These are phyloP conservation scores for Amblyjoppa proteus DNA, from an alignment of 2,888 invertebrate species.

Conservation along the genomic window DNA sequence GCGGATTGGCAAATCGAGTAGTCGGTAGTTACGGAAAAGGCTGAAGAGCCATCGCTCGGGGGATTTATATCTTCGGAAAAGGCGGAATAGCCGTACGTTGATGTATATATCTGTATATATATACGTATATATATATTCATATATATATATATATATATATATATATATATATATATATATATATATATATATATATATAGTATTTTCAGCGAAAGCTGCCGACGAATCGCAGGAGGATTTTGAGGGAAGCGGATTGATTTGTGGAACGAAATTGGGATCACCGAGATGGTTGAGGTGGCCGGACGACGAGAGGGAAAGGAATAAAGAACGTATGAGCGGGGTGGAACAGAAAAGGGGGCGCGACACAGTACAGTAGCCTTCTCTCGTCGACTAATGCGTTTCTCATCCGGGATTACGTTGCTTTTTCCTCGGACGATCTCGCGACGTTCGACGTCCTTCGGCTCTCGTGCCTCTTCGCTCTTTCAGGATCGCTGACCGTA, in stretches of 20 bases:
- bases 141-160: background rate
- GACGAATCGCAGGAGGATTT: slow-evolving; percentile 55
- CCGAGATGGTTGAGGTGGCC: slow-evolving; percentile 25
- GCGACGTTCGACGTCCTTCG: slow-evolving; percentile 52
- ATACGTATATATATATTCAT: background rate
- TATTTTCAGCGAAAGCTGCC: slow-evolving; percentile 1
- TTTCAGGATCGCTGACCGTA: slow-evolving; percentile 37
- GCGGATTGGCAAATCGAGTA: slow-evolving; percentile 27
- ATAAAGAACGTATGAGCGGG: slow-evolving; percentile 22
- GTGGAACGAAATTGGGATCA: slow-evolving; percentile 64
- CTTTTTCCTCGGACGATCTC: slow-evolving; percentile 50
- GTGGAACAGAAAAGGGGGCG: slow-evolving; percentile 10
- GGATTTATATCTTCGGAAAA: slow-evolving; percentile 41
- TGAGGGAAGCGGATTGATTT: slow-evolving; percentile 69
- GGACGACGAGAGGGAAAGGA: slow-evolving; percentile 20
- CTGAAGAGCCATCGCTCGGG: slow-evolving; percentile 19
- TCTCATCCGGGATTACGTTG: slow-evolving; percentile 80
- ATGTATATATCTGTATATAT: background rate
- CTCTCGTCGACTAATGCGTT: slow-evolving; percentile 80
- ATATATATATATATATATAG: background rate
- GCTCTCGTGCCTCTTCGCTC: slow-evolving; percentile 30
- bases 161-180: background rate
- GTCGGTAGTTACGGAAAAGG: slow-evolving; percentile 50
- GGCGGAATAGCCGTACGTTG: slow-evolving; percentile 4
- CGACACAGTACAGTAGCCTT: slow-evolving; percentile 30